Percentiles rank a stretch among this genome's conserved stretches.
These are phyloP conservation scores for Sminthurides aquaticus DNA, from an alignment of 2,888 invertebrate genomes.

Conservation along the genomic window DNA sequence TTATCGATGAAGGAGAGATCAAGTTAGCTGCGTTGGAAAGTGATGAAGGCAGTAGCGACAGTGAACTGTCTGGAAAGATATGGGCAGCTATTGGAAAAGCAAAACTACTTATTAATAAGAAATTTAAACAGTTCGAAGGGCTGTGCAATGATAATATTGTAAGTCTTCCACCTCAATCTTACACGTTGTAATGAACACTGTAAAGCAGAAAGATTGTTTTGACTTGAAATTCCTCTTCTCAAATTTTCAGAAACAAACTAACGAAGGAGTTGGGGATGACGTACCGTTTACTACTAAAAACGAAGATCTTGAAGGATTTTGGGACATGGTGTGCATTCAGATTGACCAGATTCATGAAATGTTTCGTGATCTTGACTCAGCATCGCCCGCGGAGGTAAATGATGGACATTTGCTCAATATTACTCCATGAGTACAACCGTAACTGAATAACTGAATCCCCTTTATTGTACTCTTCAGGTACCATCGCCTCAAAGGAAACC, in stretches of 20 bases:
- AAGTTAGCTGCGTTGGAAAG: constrained; percentile 54
- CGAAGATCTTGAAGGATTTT: constrained; percentile 89
- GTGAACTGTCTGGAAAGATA: constrained; percentile 73
- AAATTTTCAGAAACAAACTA: constrained; percentile 26
- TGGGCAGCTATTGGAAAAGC: constrained; percentile 87
- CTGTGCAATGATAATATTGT: constrained; percentile 60
- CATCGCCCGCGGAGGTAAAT: no score
- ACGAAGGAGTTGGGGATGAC: constrained; percentile 48
- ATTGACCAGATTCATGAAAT: constrained; percentile 67
- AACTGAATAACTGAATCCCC: no score
- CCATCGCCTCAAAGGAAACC: no score
- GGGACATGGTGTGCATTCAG: constrained; percentile 95
- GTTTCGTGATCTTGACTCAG: constrained; percentile 37
- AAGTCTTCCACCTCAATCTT: no score
- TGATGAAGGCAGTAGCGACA: constrained; percentile 47
- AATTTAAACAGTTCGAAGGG: constrained; percentile 91
- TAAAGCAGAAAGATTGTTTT: constrained; percentile 2
- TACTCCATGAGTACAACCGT: no score
- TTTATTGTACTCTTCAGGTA: no score
- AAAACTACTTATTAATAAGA: constrained; percentile 76
- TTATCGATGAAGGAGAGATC: constrained; percentile 62
- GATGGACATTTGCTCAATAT: no score
- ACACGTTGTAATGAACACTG: no score
- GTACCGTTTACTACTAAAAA: constrained; percentile 82
- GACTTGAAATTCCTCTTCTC: no score